Base-by-base conservation (phyloP, 35 echinoderm and acorn worm genomes). In the Anneissia japonica region DNA sequence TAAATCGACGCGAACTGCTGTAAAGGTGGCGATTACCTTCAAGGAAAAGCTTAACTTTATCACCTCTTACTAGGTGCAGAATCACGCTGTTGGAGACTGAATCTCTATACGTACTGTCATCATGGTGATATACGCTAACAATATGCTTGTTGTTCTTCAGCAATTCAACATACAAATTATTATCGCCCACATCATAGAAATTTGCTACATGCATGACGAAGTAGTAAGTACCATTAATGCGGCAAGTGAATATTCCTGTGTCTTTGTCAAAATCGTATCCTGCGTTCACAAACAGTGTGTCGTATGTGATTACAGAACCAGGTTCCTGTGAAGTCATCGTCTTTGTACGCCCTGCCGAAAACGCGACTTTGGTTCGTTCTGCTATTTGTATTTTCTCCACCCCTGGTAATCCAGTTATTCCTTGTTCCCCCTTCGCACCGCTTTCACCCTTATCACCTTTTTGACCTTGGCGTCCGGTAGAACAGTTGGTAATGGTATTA, bases 141-240 rank as follows among this genome's bases (percentile, higher is more conserved):
- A 90, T 86, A 80, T 93, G 84, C 16, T 77, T 31, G 3, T 88
- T 88, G 19, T 97, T 97, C 46, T 93, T 88, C 91, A 97, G 90
- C 75, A 97, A 32, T 75, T 97, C 90, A 34, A 97, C 81, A 73
- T 88, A 92, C 13, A 93, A 64, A 79, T 97, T 89, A 30, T 88
- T 89, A 16, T 92, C 84, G 19, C 51, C 51, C 26, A 64, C 51
- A 36, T 97, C 93, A 0, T 91, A 90, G 91, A 91, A 97, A 64
- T 97, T 97, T 64, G 93, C 93, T 0, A 86, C 94, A 31, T 97
- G 94, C 19, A 97, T 75, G 37, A 90, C 74, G 72, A 97, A 97
- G 81, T 97, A 97, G 74, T 97, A 97, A 19, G 94, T 93, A 0
- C 94, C 94, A 73, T 97, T 97, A 37, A 97, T 90, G 12, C 88